Conservation (phyloP, 2,888 invertebrate genomes). For the Troglohyphantes excavatus region DNA sequence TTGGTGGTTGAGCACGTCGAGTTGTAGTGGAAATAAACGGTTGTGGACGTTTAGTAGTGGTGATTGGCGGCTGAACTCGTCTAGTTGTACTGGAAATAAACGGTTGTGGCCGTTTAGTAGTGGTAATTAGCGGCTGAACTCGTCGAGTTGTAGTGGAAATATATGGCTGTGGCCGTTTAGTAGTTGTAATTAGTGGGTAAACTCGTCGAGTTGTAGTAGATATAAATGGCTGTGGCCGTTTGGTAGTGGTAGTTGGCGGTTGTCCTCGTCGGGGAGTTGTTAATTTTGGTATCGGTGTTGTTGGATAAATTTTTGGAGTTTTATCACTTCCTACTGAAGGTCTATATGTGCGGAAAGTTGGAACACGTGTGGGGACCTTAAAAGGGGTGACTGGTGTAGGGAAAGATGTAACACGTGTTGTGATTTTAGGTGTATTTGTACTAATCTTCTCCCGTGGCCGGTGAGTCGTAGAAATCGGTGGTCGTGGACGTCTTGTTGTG, state of each 20-base stretch:
- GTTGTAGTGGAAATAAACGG: not conserved
- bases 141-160: conserved; percentile 23
- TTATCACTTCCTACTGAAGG: not conserved
- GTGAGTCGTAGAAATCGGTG: not conserved
- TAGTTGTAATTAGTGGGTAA: conserved; percentile 21
- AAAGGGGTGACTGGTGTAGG: not conserved
- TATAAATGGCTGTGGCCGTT: conserved; percentile 46
- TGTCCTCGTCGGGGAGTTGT: conserved; percentile 30
- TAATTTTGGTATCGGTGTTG: conserved; percentile 8
- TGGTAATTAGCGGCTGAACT: conserved; percentile 27
- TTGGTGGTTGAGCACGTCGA: not conserved
- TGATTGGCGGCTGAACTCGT: conserved; percentile 40
- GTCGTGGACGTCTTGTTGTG: not conserved
- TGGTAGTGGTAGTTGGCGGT: conserved; percentile 72
- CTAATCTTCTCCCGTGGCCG: not conserved
- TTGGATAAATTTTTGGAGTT: not conserved
- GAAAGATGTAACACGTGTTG: not conserved
- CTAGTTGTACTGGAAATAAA: conserved; percentile 21
- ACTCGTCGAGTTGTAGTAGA: conserved; percentile 32
- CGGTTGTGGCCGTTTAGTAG: conserved; percentile 39
- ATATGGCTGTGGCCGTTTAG: conserved; percentile 74
- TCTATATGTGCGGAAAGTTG: not conserved
- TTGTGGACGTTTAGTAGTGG: conserved; percentile 47
- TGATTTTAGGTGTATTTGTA: conserved; percentile 6
- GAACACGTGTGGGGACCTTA: not conserved